Base-by-base conservation (phyloP, 2,113 vertebrate species). In the Onychorhynchus coronatus region DNA sequence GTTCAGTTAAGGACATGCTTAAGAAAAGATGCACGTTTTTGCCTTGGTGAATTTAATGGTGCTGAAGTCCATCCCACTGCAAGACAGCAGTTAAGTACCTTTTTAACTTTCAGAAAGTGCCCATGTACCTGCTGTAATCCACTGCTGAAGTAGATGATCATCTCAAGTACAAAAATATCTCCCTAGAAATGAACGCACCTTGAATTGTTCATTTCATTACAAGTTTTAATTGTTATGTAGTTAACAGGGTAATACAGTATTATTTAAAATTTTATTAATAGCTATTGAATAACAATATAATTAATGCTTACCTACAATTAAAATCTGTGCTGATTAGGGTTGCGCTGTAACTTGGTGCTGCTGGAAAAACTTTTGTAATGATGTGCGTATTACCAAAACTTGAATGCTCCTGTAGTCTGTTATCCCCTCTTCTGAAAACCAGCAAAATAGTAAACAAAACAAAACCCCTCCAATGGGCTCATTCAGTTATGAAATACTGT, bases 21-120 rank as follows among this genome's bases (percentile, higher is more conserved):
- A 94, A 94, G 77, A 95, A 96, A 95, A 95, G 77, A 88, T 89
- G 47, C 93, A 95, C 73, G 52, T 97, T 96, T 93, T 91, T 91
- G 91, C 77, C 81, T 70, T 81, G 70, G 73, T 85, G 71, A 94
- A 78, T 94, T 94, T 87, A 94, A 79, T 66, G 77, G 78, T 78
- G 49, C 70, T 88, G 74, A 93, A 92, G 89, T 85, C 91, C 86
- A 89, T 93, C 88, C 85, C 76, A 75, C 52, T 94, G 77, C 80
- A 94, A 86, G 82, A 95, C 76, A 75, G 83, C 46, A 84, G 88
- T 81, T 88, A 94, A 91, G 65, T 88, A 87, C 73, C 83, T 90
- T 80, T 77, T 97, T 95, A 94, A 96, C 93, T 96, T 95, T 95
- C 78, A 94, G 86, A 88, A 92, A 85, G 76, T 85, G 68, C 68